Percentiles rank a stretch among this genome's conserved stretches.
Conservation (phyloP, 2,113 vertebrate genomes). For the Eudyptes chrysolophus region DNA sequence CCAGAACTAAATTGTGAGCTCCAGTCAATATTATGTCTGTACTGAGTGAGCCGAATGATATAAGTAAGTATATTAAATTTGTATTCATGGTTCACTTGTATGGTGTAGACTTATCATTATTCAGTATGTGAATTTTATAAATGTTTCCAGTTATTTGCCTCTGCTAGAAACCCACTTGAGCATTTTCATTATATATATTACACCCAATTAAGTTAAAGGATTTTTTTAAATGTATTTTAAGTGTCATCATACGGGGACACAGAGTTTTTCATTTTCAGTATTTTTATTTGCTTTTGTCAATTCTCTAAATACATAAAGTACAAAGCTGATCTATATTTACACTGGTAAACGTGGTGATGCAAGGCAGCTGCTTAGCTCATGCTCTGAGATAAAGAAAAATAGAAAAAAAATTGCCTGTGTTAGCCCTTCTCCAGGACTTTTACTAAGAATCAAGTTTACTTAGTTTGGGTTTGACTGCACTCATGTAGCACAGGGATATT, state of each 20-base stretch:
- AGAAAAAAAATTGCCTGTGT: background rate
- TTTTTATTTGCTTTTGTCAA: background rate
- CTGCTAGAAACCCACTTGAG: background rate
- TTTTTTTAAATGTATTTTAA: background rate
- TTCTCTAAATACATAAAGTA: background rate
- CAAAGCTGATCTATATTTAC: background rate
- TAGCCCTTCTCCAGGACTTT: background rate
- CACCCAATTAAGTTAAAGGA: background rate
- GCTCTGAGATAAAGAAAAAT: background rate
- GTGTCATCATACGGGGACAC: background rate
- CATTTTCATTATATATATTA: background rate
- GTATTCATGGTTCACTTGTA: background rate
- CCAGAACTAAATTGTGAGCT: background rate
- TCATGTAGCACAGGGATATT: fast-evolving
- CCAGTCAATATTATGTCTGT: background rate
- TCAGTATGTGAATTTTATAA: background rate
- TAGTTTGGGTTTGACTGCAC: background rate
- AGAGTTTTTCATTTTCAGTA: background rate
- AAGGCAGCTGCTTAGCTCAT: background rate
- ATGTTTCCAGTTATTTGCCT: background rate
- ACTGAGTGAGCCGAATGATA: background rate
- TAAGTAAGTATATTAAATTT: background rate
- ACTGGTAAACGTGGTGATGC: background rate
- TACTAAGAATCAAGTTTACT: background rate
- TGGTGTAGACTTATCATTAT: background rate